Base-by-base conservation (phyloP, 2,888 invertebrate species). In the Eledone cirrhosa region DNA sequence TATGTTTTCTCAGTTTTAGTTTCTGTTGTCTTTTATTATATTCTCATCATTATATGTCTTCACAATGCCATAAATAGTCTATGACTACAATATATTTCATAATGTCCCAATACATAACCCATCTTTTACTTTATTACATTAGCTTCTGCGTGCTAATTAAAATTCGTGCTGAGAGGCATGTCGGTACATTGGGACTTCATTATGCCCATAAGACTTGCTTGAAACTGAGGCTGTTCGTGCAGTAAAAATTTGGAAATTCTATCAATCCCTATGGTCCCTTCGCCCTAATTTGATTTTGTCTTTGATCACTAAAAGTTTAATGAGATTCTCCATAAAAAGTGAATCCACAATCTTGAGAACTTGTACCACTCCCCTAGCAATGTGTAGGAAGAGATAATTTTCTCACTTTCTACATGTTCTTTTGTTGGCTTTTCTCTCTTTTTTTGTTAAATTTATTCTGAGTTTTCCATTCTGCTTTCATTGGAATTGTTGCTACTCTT, bases 101-200 rank as follows among this genome's bases (percentile, higher is more conserved):
- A 72, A 72, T 72, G 72, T 72, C 72, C 72, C 72, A 72, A 72
- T 72, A 31, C 41, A 72, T 72, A n/a, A 31, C 33, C 72, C 72
- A 41, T 31, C 29, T 72, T 72, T 31, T 72, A 72, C n/a, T 72
- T 29, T 72, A 72, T 72, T 72, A 72, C 72, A 72, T 72, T 72
- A 41, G 72, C n/a, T 72, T 72, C 72, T 72, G 31, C 69, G 72
- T 72, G 72, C 31, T 72, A 72, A 72, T 72, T 72, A 72, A 72
- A 72, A 72, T 72, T 72, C 72, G 72, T 72, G 72, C 72, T 72
- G 72, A 72, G 72, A 72, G 72, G 72, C 72, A 72, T 72, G 31
- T 8, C 29, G 33, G 41, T 72, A 31, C 72, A 41, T 31, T 72
- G 72, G 72, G 72, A 72, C 31, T 33, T 22, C 31, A 22, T 33